These are phyloP conservation scores for Pardalotus punctatus DNA, from an alignment of 2,113 vertebrate species.

Conservation along the genomic window DNA sequence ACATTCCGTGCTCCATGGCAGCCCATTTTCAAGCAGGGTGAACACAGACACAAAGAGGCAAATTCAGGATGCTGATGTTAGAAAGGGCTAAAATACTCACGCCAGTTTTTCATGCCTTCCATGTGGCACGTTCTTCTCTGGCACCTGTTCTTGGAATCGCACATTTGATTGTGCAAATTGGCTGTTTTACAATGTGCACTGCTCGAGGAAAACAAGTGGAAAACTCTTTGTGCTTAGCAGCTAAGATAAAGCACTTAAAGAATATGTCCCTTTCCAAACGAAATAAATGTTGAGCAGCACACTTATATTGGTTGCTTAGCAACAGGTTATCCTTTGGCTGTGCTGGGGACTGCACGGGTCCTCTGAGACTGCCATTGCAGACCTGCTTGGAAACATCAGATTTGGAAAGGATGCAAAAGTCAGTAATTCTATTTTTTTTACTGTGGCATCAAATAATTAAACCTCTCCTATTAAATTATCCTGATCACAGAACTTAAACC, in stretches of 20 bases:
- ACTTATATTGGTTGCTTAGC: constrained; percentile 57
- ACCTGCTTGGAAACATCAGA: constrained; percentile 42
- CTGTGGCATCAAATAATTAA: constrained; percentile 27
- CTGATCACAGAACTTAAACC: background rate
- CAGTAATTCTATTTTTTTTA: background rate
- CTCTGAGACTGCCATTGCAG: constrained; percentile 34
- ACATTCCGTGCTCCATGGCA: background rate
- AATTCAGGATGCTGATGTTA: background rate
- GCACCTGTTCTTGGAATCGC: background rate
- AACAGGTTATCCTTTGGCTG: constrained; percentile 60
- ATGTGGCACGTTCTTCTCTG: background rate
- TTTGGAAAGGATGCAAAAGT: constrained; percentile 47
- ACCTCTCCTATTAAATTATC: constrained; percentile 35
- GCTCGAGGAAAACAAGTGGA: background rate
- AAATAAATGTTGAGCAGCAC: constrained; percentile 45
- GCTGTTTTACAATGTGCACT: background rate
- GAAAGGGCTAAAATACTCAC: background rate
- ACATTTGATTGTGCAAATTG: background rate
- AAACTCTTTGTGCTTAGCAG: background rate
- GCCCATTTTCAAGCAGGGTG: background rate
- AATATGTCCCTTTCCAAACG: constrained; percentile 23
- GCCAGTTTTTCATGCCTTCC: background rate
- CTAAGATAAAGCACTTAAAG: constrained; percentile 24
- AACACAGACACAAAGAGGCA: background rate
- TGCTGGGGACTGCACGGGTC: background rate